A percentile compares a stretch with the other conserved stretches of the same genome.
These are phyloP conservation scores for Acrocephalus kingi DNA, from an alignment of 2,113 vertebrate species.

Conservation along the genomic window DNA sequence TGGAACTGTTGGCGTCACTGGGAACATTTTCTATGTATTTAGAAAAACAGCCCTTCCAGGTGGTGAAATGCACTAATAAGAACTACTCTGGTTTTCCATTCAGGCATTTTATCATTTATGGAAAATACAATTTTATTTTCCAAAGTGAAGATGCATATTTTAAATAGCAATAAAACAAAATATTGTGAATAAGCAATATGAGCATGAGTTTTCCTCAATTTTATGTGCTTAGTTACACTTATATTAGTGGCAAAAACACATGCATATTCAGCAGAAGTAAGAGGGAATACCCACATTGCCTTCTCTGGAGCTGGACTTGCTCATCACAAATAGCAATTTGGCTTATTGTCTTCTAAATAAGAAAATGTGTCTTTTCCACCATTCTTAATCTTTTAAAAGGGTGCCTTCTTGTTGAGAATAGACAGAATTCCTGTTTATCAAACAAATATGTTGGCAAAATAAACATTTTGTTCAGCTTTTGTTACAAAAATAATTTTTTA, in stretches of 20 bases:
- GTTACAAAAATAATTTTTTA: not conserved
- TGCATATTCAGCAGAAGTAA: not conserved
- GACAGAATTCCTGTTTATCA: not conserved
- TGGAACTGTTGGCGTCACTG: not conserved
- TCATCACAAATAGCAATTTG: not conserved
- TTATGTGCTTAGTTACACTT: not conserved
- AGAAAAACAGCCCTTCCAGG: not conserved
- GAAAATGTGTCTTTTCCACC: not conserved
- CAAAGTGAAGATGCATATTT: not conserved
- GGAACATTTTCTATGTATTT: not conserved
- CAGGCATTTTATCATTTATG: not conserved
- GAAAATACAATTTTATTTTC: not conserved
- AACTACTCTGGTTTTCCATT: not conserved
- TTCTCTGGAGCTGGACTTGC: not conserved
- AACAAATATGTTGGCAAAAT: not conserved
- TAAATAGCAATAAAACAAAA: not conserved
- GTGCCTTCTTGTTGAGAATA: not conserved
- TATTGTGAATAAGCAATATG: not conserved
- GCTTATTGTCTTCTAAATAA: not conserved
- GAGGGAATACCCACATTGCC: accelerated
- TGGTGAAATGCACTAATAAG: not conserved
- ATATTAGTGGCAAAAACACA: not conserved
- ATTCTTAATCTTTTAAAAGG: not conserved
- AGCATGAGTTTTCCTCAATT: not conserved
- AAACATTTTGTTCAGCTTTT: not conserved